Percentiles rank a stretch among this genome's conserved stretches.
Evolutionary conservation across 2,888 invertebrate species (phyloP).

Genomic region (Mycalesis mineus): DNA sequence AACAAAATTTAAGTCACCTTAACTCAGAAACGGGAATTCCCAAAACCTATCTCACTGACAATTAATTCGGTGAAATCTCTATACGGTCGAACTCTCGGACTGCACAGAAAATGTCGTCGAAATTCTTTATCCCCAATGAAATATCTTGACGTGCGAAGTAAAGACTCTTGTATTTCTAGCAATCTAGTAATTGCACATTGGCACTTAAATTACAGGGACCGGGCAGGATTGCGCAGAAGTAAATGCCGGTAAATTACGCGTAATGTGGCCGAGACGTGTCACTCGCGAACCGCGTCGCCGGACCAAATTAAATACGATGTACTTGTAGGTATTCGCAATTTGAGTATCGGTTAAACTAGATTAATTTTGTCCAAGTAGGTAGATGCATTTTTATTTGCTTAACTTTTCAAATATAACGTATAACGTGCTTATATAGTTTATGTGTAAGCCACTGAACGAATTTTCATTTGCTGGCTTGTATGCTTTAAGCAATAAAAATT

Average conservation of each 20-base stretch:
- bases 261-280: slow-evolving; percentile 15
- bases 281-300: slow-evolving; percentile 1
- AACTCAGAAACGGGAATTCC: too few species aligned
- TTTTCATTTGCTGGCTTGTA: too few species aligned
- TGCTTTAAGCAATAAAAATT: too few species aligned
- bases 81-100: background rate
- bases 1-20: too few species aligned
- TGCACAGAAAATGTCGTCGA: background rate
- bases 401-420: background rate
- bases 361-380: background rate
- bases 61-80: too few species aligned
- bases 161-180: slow-evolving; percentile 11
- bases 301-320: background rate
- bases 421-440: too few species aligned
- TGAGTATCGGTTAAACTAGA: background rate
- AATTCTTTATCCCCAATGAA: background rate
- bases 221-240: slow-evolving; percentile 13
- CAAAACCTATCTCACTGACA: too few species aligned
- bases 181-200: slow-evolving; percentile 22
- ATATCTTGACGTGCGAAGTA: background rate
- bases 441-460: too few species aligned
- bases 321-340: too few species aligned
- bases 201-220: slow-evolving; percentile 20
- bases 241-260: slow-evolving; percentile 22
- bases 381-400: background rate